Base-by-base conservation (phyloP, 2,888 invertebrate species). In the Alitta virens region DNA sequence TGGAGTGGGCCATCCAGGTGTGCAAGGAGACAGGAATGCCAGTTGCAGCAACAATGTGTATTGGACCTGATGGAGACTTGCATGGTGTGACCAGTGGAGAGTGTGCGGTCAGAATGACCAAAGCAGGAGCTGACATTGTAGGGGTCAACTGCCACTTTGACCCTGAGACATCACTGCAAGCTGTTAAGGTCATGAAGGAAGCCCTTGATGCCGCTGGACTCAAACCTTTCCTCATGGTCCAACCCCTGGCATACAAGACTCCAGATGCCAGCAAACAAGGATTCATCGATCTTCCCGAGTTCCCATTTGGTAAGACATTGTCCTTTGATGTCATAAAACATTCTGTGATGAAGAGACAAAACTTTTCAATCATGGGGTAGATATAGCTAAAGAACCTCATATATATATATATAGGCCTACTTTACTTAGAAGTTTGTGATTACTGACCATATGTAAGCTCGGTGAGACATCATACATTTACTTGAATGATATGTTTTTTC, bases 211-310 rank as follows among this genome's bases (percentile, higher is more conserved):
- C 64, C 1, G 78, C 73, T 1, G 76, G 74, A 1, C 65, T 80
- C 25, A 72, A 72, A n/a, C 73, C 72, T 2, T 73, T 78, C 64
- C 70, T 81, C 50, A 82, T 82, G 75, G 57, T 67, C 2, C 80
- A 81, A 65, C 82, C 82, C 2, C 65, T 72, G 1, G 71, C 66
- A 23, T 72, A 40, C 62, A 33, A 56, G 21, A 79, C 79, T 2
- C 82, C 81, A 0, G 82, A 82, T 67, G 79, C 77, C 16, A 68
- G 70, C 46, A 77, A 74, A 58, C 82, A 82, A 63, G 82, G 82
- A 26, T 82, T 83, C 72, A 82, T 83, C 61, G 82, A 81, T 64
- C 72, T 82, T 12, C 82, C 82, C 0, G 82, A 82, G 66, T 83
- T 83, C 60, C 82, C 82, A 14, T 82, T 83, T 66, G 80, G 81